A percentile compares a stretch with the other conserved stretches of the same genome.
These are phyloP conservation scores for human DNA, from an alignment of 2,113 vertebrate genomes.

Conservation along the genomic window DNA sequence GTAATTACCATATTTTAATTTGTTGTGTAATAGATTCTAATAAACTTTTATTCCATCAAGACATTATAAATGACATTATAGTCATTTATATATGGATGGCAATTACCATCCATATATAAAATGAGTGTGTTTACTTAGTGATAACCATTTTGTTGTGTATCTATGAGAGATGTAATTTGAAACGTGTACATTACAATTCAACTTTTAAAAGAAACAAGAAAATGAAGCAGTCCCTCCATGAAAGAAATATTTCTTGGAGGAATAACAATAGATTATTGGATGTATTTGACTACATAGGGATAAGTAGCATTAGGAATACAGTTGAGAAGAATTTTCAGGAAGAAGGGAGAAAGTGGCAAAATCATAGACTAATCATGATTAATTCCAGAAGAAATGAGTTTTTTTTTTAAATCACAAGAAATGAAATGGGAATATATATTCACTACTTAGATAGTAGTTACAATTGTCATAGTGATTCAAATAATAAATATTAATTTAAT, in stretches of 20 bases:
- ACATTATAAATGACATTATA: too few relatives aligned
- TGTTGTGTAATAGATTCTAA: too few relatives aligned
- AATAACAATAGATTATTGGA: neutral
- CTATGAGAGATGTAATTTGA: slow-evolving; percentile 13
- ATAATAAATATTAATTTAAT: neutral
- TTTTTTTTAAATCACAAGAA: neutral
- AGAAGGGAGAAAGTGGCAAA: neutral
- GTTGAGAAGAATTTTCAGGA: neutral
- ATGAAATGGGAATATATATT: neutral
- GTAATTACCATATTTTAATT: neutral
- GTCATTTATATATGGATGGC: neutral
- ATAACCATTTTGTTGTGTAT: slow-evolving; percentile 12
- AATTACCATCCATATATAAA: neutral
- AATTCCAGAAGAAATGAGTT: neutral
- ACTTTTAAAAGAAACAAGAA: neutral
- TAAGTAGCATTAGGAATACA: neutral
- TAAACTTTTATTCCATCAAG: too few relatives aligned
- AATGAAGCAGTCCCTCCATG: neutral
- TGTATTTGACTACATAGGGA: neutral
- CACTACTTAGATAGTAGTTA: neutral
- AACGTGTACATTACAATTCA: neutral
- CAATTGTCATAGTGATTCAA: neutral
- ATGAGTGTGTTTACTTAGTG: neutral
- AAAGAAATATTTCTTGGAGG: neutral
- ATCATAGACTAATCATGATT: neutral